These are phyloP conservation scores for Acyrthosiphon pisum DNA, from an alignment of 1,140 invertebrate genomes.

Conservation along the genomic window DNA sequence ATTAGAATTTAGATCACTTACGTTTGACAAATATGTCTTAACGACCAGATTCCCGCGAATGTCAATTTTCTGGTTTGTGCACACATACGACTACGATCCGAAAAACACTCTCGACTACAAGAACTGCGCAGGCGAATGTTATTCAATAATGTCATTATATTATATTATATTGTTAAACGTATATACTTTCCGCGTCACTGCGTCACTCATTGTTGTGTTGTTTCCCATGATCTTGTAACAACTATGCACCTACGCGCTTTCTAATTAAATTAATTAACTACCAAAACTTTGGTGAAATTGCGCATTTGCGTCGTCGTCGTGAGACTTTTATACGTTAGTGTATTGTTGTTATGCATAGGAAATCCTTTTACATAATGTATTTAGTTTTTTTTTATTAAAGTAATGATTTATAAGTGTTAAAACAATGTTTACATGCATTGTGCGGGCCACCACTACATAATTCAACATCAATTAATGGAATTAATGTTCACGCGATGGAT, in stretches of 20 bases:
- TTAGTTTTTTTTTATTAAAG: not conserved
- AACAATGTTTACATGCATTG: not conserved
- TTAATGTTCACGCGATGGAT: not conserved
- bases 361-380: not conserved
- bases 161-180: not conserved
- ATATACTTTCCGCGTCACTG: not conserved
- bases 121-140: not conserved
- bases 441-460: not conserved
- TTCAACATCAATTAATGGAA: not conserved
- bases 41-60: not conserved
- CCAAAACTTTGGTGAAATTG: not conserved
- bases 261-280: slow-evolving; percentile 11
- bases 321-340: not conserved
- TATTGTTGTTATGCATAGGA: not conserved
- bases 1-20: not conserved
- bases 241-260: not conserved
- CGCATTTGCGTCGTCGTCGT: not conserved
- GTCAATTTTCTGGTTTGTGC: not conserved
- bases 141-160: slow-evolving; percentile 6
- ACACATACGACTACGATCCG: not conserved
- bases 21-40: not conserved
- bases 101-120: not conserved
- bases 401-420: not conserved
- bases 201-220: slow-evolving; percentile 8
- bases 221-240: not conserved